Evolutionary conservation across 2,888 invertebrate species (phyloP), one percentile per base, ranked within the genome.

Genomic region (Diachrysia chrysitis): DNA sequence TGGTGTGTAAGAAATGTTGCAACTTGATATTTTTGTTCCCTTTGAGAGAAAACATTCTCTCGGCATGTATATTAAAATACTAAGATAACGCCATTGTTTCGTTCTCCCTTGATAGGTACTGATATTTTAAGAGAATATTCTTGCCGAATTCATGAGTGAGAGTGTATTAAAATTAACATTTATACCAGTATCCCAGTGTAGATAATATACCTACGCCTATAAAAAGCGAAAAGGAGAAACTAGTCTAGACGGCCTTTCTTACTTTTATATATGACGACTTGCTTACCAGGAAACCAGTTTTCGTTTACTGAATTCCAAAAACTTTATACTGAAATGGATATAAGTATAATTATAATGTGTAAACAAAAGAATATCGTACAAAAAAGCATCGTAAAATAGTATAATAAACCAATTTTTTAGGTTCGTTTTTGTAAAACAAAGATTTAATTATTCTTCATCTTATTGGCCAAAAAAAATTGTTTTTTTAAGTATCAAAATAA

Each of bases 1-100:
- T 21, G 19, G 12, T 21, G 19, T 51, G 48, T n/a, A 51, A 21
- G 19, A 51, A 21, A 19, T 46, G 46, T 21, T 51, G 48, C 19
- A 51, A 51, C 21, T 51, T 51, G 12, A 19, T 21, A 51, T 51
- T 51, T 51, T 21, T 51, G 19, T 51, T 51, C 48, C 21, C 48
- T 21, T 19, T 12, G 19, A 12, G 48, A 19, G 21, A 4, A 51
- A 51, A 19, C 42, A 6, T 42, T n/a, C n/a, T 42, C 42, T 4
- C 1, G n/a, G n/a, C 6, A 42, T n/a, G n/a, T 17, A 48, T 48
- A 48, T 48, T 48, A 48, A 48, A 48, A 48, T 19, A 46, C 17
- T 46, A 48, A 48, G 19, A 48, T 48, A 48, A 48, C n/a, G 42
- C 42, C 6, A 42, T 42, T 42, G 42, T 42, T 42, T 42, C 42